These are phyloP conservation scores for Enteromius afrohamiltoni DNA, from an alignment of 2,797 vertebrate genomes.

Conservation along the genomic window DNA sequence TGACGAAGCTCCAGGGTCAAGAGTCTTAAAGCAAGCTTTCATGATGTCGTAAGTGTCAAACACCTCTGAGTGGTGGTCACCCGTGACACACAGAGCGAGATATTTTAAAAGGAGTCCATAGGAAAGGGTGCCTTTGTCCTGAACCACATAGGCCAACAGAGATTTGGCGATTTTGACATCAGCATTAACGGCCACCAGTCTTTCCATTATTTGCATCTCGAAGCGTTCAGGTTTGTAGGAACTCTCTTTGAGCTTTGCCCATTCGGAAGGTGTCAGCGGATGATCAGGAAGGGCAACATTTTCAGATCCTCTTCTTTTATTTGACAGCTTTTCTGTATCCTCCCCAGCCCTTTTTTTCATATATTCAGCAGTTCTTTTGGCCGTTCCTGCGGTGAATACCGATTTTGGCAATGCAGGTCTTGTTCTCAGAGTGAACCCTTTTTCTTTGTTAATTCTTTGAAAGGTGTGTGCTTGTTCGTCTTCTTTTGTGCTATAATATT, in stretches of 20 bases:
- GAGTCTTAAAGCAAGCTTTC: conserved; percentile 79
- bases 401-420: conserved; percentile 64
- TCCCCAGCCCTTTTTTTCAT: conserved; percentile 58
- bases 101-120: conserved; percentile 87
- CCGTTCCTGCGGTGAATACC: conserved; percentile 83
- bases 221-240: conserved; percentile 69
- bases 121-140: conserved; percentile 79
- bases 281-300: conserved; percentile 68
- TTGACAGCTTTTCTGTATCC: conserved; percentile 42
- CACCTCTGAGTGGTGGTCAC: conserved; percentile 80
- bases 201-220: conserved; percentile 77
- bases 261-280: conserved; percentile 80
- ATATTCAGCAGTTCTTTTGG: conserved; percentile 75
- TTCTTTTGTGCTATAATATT: conserved; percentile 64
- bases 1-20: conserved; percentile 84
- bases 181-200: conserved; percentile 67
- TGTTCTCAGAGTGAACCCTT: conserved; percentile 25
- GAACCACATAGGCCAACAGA: conserved; percentile 83
- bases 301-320: conserved; percentile 40
- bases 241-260: conserved; percentile 79
- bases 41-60: conserved; percentile 88
- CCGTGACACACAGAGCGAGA: conserved; percentile 83
- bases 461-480: conserved; percentile 28
- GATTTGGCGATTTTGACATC: conserved; percentile 89
- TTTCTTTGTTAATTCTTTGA: conserved; percentile 27